A percentile compares a stretch with the other conserved stretches of the same genome.
phyloP scores from a whole-genome alignment of 2,113 vertebrate genomes.

The Heptranchias perlo region DNA sequence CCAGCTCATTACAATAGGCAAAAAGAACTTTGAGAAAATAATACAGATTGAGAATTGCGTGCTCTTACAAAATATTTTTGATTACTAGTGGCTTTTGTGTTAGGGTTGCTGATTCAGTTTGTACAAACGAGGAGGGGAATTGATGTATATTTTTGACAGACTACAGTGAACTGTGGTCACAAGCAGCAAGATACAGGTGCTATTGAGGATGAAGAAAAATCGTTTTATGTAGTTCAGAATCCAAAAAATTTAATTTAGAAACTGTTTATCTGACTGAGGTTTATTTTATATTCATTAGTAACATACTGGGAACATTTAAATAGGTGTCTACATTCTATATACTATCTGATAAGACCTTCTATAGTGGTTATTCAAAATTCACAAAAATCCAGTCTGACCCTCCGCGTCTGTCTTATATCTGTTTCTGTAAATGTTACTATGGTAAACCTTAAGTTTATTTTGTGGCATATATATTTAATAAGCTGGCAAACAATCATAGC shows the following conservation, averaged over 20 bases:
- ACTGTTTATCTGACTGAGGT: background rate
- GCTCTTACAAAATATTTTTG: background rate
- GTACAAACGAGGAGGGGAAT: background rate
- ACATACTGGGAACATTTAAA: background rate
- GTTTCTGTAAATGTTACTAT: background rate
- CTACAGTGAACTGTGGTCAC: background rate
- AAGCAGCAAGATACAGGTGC: background rate
- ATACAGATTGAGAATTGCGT: background rate
- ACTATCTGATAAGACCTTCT: background rate
- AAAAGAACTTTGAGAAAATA: background rate
- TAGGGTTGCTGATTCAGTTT: background rate
- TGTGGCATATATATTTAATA: background rate
- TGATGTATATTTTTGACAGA: background rate
- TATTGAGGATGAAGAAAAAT: background rate
- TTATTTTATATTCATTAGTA: background rate
- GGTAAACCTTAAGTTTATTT: constrained; percentile 1
- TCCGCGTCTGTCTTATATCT: background rate
- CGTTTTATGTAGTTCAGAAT: background rate
- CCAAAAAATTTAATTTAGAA: background rate
- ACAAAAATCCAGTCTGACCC: background rate
- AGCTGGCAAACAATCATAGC: background rate
- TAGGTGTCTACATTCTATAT: background rate
- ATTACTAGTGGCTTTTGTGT: background rate
- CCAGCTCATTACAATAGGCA: background rate
- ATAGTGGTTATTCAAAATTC: background rate